Evolutionary conservation across 2,888 invertebrate genomes (phyloP).

Genomic region (Nephrocerus scutellatus): DNA sequence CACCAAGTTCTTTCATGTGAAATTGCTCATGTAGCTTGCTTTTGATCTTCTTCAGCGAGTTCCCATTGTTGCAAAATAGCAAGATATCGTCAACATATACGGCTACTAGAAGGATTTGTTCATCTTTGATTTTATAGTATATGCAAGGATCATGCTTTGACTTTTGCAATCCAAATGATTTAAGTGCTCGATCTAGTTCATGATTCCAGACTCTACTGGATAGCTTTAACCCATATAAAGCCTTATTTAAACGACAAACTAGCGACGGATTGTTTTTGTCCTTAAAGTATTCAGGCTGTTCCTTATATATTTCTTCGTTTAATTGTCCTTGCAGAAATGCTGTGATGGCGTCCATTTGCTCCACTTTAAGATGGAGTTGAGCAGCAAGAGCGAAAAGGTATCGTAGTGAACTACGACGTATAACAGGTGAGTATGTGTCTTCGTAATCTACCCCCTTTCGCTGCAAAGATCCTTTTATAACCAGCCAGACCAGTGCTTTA

Average conservation of each 20-base stretch:
- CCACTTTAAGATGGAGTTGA: slow-evolving; percentile 5
- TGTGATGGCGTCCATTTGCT: slow-evolving; percentile 11
- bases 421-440: slow-evolving; percentile 17
- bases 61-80: background rate
- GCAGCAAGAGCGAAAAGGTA: slow-evolving; percentile 16
- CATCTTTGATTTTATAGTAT: background rate
- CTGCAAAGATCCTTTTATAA: slow-evolving; percentile 19
- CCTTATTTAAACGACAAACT: background rate
- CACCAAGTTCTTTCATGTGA: slow-evolving; percentile 15
- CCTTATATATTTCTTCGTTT: slow-evolving; percentile 6
- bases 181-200: too few species aligned
- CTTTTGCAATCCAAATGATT: background rate
- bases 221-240: background rate
- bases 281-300: slow-evolving; percentile 2
- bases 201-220: slow-evolving; percentile 1
- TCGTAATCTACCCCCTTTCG: slow-evolving; percentile 17
- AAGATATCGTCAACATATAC: too few species aligned
- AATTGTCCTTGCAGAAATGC: slow-evolving; percentile 12
- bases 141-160: background rate
- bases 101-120: background rate
- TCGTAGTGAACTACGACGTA: slow-evolving; percentile 13
- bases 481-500: slow-evolving; percentile 16
- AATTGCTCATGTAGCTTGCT: slow-evolving; percentile 4
- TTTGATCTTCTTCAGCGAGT: too few species aligned
- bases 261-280: background rate